Evolutionary conservation across 1,140 invertebrate genomes (phyloP), one percentile per base, ranked within the genome.

Genomic region (Drosophila bocqueti): DNA sequence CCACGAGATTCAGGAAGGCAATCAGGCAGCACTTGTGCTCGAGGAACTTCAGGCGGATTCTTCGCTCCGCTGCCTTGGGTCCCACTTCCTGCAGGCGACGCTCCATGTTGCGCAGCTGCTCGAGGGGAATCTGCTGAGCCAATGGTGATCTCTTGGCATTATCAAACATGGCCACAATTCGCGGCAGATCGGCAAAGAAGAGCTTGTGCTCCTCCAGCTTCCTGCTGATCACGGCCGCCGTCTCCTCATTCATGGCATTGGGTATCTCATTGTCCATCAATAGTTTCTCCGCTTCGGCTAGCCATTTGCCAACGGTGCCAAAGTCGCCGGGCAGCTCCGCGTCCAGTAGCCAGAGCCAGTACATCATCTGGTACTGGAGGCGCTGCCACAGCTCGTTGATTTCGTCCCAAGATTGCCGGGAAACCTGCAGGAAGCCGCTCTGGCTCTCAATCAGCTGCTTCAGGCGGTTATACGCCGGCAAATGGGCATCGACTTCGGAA

Each of bases 11-110:
- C 31, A 99, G 95, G 93, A 98, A 98, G 49, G 97, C 97, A 75
- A 99, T 96, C 69, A 98, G 95, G 93, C 97, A 98, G 93, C 97
- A 98, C 94, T 98, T 98, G 92, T 98, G 97, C 93, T 98, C 97
- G 55, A 98, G 94, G 94, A 97, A 98, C 92, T 98, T 98, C 78
- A 98, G 94, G 91, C 95, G 95, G 15, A 97, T 96, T 91, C 96
- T 95, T 75, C 97, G 95, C 81, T 96, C 96, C 15, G 95, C 95
- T 13, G 97, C 96, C 79, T 95, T 95, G 58, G 94, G 94, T 78
- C 95, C 95, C 42, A 98, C 94, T 16, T 94, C 95, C 43, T 96
- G 95, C 26, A 99, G 93, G 83, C 98, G 94, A 26, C 94, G 93
- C 68, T 95, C 95, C 95, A 99, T 96, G 89, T 96, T 96, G 67